Evolutionary conservation across 1,140 invertebrate species (phyloP).

Genomic region (Cydia splendana): DNA sequence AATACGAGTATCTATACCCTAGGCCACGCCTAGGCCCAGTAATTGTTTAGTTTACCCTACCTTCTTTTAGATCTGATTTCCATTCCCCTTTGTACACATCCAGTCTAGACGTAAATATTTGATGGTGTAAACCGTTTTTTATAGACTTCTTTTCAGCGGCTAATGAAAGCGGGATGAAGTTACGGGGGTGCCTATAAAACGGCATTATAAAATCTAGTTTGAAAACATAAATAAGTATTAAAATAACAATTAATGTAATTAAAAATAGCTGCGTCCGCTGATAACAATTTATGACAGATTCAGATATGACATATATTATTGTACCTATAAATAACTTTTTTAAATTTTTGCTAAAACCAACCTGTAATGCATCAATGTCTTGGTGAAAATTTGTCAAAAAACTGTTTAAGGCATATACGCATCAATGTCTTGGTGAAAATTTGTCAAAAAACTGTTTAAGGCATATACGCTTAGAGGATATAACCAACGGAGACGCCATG

Average conservation of each 20-base stretch:
- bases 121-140: constrained; percentile 78
- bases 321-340: neutral
- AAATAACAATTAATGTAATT: constrained; percentile 6
- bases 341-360: too few species aligned
- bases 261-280: neutral
- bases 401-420: too few species aligned
- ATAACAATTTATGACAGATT: neutral
- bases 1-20: too few species aligned
- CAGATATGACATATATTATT: neutral
- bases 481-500: too few species aligned
- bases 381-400: too few species aligned
- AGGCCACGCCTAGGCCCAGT: neutral
- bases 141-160: constrained; percentile 62
- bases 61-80: constrained; percentile 79
- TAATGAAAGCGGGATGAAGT: constrained; percentile 59
- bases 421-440: too few species aligned
- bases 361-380: too few species aligned
- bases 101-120: constrained; percentile 76
- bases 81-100: constrained; percentile 81
- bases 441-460: too few species aligned
- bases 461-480: too few species aligned
- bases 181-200: constrained; percentile 62
- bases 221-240: constrained; percentile 18
- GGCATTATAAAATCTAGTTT: constrained; percentile 52
- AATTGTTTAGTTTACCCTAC: constrained; percentile 47